phyloP scores from a whole-genome alignment of 2,797 vertebrate genomes.

The Coregonus ussuriensis region DNA sequence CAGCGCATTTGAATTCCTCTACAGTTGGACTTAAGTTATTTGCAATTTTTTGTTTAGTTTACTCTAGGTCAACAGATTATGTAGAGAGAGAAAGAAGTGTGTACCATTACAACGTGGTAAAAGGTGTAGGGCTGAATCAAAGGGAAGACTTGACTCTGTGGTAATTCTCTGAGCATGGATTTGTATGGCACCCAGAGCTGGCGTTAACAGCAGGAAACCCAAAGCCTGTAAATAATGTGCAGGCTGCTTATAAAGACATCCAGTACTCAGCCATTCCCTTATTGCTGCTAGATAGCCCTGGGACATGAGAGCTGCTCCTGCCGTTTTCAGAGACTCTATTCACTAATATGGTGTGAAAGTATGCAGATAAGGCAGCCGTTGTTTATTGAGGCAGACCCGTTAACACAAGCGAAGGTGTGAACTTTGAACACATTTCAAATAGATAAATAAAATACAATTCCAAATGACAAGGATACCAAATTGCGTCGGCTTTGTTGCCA shows the following conservation, averaged over 20 bases:
- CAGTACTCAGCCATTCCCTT: constrained; percentile 72
- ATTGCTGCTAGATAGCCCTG: constrained; percentile 70
- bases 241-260: constrained; percentile 74
- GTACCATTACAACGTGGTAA: constrained; percentile 13
- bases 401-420: constrained; percentile 55
- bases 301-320: constrained; percentile 65
- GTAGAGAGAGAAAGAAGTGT: constrained; percentile 17
- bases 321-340: constrained; percentile 39
- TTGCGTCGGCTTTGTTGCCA: constrained; percentile 59
- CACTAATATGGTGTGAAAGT: constrained; percentile 66
- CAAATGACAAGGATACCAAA: constrained; percentile 66
- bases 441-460: constrained; percentile 29
- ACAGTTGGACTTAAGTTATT: not conserved
- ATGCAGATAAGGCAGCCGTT: constrained; percentile 66
- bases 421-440: constrained; percentile 65
- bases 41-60: constrained; percentile 2
- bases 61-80: constrained; percentile 19
- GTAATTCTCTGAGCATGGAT: constrained; percentile 73
- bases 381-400: constrained; percentile 69
- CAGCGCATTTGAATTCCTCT: not conserved
- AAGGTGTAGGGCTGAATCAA: constrained; percentile 34
- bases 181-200: constrained; percentile 72
- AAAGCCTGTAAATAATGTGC: constrained; percentile 79
- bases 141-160: constrained; percentile 45
- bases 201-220: constrained; percentile 76